Evolutionary conservation across 2,888 invertebrate species (phyloP).

Genomic region (Rhagonycha fulva): DNA sequence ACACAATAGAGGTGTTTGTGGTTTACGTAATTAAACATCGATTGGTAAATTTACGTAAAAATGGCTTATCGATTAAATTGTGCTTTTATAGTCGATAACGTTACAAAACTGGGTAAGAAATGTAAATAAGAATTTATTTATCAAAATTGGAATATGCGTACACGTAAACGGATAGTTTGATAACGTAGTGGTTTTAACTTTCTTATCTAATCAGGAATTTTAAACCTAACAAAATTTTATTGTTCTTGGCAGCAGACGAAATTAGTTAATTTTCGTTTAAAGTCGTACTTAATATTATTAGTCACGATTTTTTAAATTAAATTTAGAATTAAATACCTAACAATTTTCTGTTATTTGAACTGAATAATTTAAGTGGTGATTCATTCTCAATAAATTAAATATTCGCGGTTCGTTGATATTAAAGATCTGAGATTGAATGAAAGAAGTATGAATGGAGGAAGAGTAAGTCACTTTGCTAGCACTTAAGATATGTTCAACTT

Average conservation of each 20-base stretch:
- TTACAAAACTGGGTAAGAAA: neutral
- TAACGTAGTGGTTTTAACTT: neutral
- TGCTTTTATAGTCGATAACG: neutral
- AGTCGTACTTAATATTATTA: neutral
- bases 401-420: neutral
- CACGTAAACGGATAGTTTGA: neutral
- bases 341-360: neutral
- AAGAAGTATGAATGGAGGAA: neutral
- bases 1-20: neutral
- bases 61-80: neutral
- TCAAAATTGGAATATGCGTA: neutral
- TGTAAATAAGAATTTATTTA: neutral
- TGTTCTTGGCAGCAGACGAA: neutral
- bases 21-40: neutral
- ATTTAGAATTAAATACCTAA: neutral
- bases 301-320: neutral
- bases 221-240: neutral
- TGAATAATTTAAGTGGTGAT: neutral
- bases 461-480: neutral
- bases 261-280: neutral
- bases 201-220: neutral
- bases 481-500: conserved; percentile 4
- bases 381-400: neutral
- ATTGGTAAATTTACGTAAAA: neutral
- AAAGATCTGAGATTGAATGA: neutral